Percentiles rank a stretch among this genome's conserved stretches.
phyloP scores from a whole-genome alignment of 2,797 vertebrate species.

The Eulemur mongoz region DNA sequence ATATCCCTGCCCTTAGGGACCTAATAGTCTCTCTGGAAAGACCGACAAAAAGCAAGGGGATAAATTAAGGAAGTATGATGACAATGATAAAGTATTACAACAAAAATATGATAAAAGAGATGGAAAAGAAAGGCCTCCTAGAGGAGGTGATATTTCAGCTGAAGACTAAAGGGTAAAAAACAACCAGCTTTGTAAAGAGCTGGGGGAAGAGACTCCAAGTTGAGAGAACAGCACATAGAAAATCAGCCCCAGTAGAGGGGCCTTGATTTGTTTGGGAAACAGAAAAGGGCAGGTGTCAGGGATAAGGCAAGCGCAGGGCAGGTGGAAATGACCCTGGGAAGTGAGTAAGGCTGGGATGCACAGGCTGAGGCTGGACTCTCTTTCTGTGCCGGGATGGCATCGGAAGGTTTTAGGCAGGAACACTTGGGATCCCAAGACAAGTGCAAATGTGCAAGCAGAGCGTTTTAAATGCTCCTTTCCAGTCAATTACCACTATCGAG shows the following conservation, averaged over 20 bases:
- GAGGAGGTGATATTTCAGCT: background rate
- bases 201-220: background rate
- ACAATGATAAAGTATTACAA: background rate
- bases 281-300: background rate
- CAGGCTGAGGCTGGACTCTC: background rate
- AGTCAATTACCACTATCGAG: conserved; percentile 68
- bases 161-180: background rate
- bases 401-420: background rate
- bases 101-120: background rate
- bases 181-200: background rate
- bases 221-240: background rate
- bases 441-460: conserved; percentile 16
- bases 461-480: conserved; percentile 71
- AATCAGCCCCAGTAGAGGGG: background rate
- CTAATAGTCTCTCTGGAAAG: background rate
- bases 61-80: background rate
- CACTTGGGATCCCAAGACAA: background rate
- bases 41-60: background rate
- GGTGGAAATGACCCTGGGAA: background rate
- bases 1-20: background rate
- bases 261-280: background rate
- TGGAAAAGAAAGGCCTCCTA: background rate
- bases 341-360: background rate
- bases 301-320: background rate
- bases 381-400: background rate